Evolutionary conservation across 2,113 vertebrate species (phyloP), one percentile per base, ranked within the genome.

Genomic region (Setophaga kirtlandii): DNA sequence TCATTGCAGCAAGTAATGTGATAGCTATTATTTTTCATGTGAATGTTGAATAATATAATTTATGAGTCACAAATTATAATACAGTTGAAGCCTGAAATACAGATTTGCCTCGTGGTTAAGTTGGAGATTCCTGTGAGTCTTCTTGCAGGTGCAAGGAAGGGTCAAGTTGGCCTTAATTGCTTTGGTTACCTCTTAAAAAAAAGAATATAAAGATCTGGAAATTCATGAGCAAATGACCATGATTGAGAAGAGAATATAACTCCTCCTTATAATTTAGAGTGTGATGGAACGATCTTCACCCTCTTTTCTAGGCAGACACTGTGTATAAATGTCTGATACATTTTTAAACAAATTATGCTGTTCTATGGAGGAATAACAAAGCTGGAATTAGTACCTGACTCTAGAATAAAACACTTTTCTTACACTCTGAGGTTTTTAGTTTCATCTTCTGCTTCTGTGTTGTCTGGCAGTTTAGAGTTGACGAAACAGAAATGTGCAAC

Each of bases 21-120:
- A 87, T 86, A 88, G 85, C 62, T 86, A n/a, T 86, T 96, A 80
- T 96, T 96, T 96, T 86, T 93, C 71, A 33, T 88, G 28, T 42
- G 63, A 52, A 81, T 67, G 50, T 67, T 86, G 64, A 88, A 83
- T 85, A 95, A 70, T 92, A 14, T 21, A 82, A 87, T 89, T 91
- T 10, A 52, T 71, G 92, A 93, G 71, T 90, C 93, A 94, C 56
- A 86, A 88, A 62, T 96, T 93, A 50, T 44, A 83, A 80, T 62
- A 24, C 24, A 83, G 11, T n/a, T 77, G 68, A 86, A 77, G 82
- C 28, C 14, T 86, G 90, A 94, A 93, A 52, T 88, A 83, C 88
- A 85, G 42, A 50, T 95, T 87, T 85, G 33, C 68, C n/a, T 83
- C 42, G 16, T 16, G 64, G 13, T 67, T 68, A 85, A 69, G 33